phyloP scores from a whole-genome alignment of 1,140 invertebrate genomes.

The Rhyzopertha dominica region DNA sequence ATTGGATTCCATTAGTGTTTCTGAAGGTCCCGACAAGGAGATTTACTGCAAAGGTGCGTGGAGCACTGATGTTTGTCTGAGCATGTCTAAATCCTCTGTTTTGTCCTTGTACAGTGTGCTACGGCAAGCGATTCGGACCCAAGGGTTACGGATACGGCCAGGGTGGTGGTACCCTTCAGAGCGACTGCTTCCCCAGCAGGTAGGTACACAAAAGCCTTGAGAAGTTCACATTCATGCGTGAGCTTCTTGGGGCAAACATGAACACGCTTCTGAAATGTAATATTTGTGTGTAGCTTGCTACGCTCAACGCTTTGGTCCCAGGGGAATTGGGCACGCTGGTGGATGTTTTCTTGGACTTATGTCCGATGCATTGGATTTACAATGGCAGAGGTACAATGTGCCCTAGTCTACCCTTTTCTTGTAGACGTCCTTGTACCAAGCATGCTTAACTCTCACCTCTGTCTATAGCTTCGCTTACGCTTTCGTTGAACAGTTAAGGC shows the following conservation, averaged over 20 bases:
- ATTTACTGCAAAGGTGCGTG: constrained; percentile 94
- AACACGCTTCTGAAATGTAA: constrained; percentile 20
- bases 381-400: constrained; percentile 56
- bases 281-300: constrained; percentile 63
- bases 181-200: constrained; percentile 72
- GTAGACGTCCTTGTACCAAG: constrained; percentile 1
- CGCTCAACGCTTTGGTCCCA: constrained; percentile 78
- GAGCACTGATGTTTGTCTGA: constrained; percentile 9
- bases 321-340: constrained; percentile 83
- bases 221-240: too few species aligned
- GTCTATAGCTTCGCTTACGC: not conserved
- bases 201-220: constrained; percentile 48
- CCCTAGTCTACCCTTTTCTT: constrained; percentile 6
- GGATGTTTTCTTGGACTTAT: constrained; percentile 66
- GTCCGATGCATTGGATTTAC: constrained; percentile 61
- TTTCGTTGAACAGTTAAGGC: not conserved
- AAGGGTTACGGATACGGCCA: constrained; percentile 92
- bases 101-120: constrained; percentile 65
- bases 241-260: constrained; percentile 2
- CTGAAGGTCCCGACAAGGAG: constrained; percentile 92
- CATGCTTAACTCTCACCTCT: not conserved
- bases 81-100: too few species aligned
- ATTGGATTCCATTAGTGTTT: constrained; percentile 93
- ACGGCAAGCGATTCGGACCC: constrained; percentile 89
- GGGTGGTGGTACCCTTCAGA: constrained; percentile 85